Base-by-base conservation (phyloP, 2,888 invertebrate species). In the Diplolepis rosae region DNA sequence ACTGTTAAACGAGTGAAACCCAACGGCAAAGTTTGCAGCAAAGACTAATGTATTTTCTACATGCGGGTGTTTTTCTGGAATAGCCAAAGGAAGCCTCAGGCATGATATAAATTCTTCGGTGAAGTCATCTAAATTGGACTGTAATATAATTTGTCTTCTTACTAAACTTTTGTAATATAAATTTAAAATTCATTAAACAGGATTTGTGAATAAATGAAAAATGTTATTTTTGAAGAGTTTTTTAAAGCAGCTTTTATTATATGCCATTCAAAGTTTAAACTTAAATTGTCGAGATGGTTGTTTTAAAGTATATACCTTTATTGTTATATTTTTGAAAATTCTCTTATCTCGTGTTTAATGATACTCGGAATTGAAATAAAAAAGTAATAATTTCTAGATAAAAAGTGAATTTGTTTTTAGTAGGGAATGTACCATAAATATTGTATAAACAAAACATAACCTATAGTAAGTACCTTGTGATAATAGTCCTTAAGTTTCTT, bases 1-100 rank as follows among this genome's bases (percentile, higher is more conserved):
- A 4, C 73, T 66, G 4, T 75, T 50, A 0, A 54, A 65, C 0
- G 77, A 66, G 77, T 92, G 91, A 27, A 93, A 90, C 0, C 92
- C 91, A 1, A 92, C 91, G 56, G 93, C 91, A 87, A 94, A 95
- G 74, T 92, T 93, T 0, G 94, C 92, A 27, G 93, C 92, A 89
- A 95, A 95, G 73, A 93, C 90, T 1, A 95, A 89, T 0, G 92
- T 92, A 42, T 93, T 90, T 79, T 94, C 93, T 0, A 95, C 93
- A 80, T 92, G 92, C 7, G 92, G 91, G 83, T 94, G 93, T 13
- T 92, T 91, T 77, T 95, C 94, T 11, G 92, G 93, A 66, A 92
- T 91, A 0, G 92, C 90, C 82, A 95, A 91, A 27, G 93, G 90
- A 68, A 93, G 90, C 77, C 91, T 91, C 0, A 95, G 86, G 54